These are phyloP conservation scores for Sciurus carolinensis DNA, from an alignment of 2,797 vertebrate genomes.

Conservation along the genomic window DNA sequence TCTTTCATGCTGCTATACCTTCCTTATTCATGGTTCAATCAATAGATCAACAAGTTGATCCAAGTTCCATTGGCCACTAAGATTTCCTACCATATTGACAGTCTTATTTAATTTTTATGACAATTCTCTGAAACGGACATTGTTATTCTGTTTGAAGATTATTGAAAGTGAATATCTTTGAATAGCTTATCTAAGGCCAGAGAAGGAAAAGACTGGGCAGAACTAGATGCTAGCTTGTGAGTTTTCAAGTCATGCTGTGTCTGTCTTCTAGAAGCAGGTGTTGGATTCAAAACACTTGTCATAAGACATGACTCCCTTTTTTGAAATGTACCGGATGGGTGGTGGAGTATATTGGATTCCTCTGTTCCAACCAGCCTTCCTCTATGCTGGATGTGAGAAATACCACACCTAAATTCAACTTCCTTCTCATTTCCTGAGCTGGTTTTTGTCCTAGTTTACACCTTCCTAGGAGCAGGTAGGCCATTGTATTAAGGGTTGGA, in stretches of 20 bases:
- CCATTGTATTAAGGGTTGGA: not conserved
- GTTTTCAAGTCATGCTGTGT: not conserved
- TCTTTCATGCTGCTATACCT: not conserved
- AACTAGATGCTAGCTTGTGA: not conserved
- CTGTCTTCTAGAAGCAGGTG: not conserved
- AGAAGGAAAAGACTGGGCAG: not conserved
- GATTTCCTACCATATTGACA: not conserved
- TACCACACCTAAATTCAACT: not conserved
- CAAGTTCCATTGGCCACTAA: not conserved
- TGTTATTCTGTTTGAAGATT: not conserved
- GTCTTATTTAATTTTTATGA: not conserved
- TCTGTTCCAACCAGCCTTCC: not conserved
- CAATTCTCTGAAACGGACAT: not conserved
- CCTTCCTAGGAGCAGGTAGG: not conserved
- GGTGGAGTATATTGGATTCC: not conserved
- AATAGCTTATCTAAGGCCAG: not conserved
- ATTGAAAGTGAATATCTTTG: not conserved
- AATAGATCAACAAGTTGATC: not conserved
- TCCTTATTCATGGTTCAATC: not conserved
- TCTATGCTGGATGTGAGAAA: not conserved
- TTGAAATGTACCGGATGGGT: not conserved
- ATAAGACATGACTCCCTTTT: not conserved
- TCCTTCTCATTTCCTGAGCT: slow-evolving; percentile 24
- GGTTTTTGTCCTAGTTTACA: not conserved
- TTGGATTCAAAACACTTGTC: not conserved